These are phyloP conservation scores for Eriocheir sinensis DNA, from an alignment of 1,140 invertebrate genomes.

Conservation along the genomic window DNA sequence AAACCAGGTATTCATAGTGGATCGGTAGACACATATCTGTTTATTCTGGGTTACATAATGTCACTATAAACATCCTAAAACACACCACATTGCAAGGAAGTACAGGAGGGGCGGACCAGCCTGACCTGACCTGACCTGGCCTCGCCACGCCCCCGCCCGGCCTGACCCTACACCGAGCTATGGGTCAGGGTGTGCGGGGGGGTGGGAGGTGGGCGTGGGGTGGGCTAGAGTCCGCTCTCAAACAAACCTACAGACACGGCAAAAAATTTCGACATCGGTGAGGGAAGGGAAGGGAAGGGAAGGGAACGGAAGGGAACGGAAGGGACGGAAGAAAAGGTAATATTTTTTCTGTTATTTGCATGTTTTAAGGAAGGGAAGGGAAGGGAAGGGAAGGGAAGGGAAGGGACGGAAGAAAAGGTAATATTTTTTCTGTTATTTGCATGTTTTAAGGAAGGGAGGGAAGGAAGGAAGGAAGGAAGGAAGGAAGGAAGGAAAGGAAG, in stretches of 20 bases:
- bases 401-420: neutral
- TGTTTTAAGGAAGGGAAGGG: neutral
- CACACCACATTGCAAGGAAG: slow-evolving; percentile 75
- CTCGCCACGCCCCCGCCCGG: too few species aligned
- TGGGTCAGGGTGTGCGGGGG: slow-evolving; percentile 49
- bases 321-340: neutral
- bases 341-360: neutral
- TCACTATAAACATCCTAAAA: slow-evolving; percentile 72
- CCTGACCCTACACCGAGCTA: slow-evolving; percentile 41
- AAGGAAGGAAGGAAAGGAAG: neutral
- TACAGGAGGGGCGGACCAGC: slow-evolving; percentile 53
- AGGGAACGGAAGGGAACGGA: slow-evolving; percentile 42
- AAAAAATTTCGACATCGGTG: neutral
- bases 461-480: neutral
- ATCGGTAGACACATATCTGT: slow-evolving; percentile 68
- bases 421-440: too few species aligned
- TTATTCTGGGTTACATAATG: slow-evolving; percentile 74
- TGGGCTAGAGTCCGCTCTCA: neutral
- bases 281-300: slow-evolving; percentile 50
- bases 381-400: neutral
- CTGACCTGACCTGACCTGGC: slow-evolving; percentile 58
- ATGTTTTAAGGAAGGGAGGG: neutral
- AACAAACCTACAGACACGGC: slow-evolving; percentile 5
- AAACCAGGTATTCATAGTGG: too few species aligned
- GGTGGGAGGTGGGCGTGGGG: slow-evolving; percentile 20